Conservation (phyloP, 2,113 vertebrate species). For the Catagonus wagneri region DNA sequence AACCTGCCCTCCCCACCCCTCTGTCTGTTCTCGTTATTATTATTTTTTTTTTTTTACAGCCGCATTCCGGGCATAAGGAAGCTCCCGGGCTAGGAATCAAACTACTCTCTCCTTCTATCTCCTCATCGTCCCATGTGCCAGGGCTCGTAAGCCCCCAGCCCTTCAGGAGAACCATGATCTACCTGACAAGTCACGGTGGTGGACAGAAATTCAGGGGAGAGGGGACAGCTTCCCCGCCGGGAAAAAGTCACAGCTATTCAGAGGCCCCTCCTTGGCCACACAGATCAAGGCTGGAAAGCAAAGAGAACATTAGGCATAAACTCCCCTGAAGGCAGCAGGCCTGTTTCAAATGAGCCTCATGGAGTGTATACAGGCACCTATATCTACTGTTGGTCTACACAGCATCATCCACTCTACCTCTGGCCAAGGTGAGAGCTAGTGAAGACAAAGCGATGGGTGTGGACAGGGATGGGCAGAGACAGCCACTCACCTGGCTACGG, state of each 20-base stretch:
- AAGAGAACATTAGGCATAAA: not conserved
- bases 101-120: not conserved
- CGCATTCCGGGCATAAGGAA: no score
- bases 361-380: rapidly evolving
- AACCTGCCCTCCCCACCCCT: not conserved
- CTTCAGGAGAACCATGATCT: not conserved
- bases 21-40: no score
- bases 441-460: not conserved
- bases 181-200: not conserved
- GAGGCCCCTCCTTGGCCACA: not conserved
- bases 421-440: not conserved
- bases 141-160: not conserved
- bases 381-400: not conserved
- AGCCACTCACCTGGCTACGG: no score
- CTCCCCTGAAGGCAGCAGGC: not conserved
- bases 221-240: not conserved
- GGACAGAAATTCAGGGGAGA: not conserved
- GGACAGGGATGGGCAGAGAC: not conserved
- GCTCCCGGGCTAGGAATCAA: no score
- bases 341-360: not conserved
- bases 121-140: not conserved
- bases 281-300: not conserved
- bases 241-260: not conserved
- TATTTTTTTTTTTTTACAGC: no score
- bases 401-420: not conserved